Evolutionary conservation across 2,113 vertebrate genomes (phyloP), one percentile per base, ranked within the genome.

Genomic region (Hucho hucho): DNA sequence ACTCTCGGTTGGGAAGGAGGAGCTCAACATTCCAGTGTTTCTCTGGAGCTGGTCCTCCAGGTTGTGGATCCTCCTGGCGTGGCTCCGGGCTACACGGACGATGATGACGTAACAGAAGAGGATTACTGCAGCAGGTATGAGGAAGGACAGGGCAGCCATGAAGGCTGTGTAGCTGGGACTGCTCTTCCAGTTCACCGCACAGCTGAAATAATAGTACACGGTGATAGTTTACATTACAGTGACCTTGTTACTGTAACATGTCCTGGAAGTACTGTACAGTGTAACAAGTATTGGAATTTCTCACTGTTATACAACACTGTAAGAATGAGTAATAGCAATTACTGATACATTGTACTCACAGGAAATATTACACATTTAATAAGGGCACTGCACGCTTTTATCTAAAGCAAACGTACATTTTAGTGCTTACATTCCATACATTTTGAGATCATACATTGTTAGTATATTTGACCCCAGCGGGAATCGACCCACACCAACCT

Each of bases 51-150:
- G 92, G 67, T 92, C 91, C 84, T 94, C 92, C 72, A 95, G 53
- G 4, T 81, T 87, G 6, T 94, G 93, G 69, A 95, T 95, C 77
- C 92, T 87, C 67, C 91, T 87, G 26, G 91, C 92, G 3, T 95
- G 94, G 46, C 89, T 81, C 20, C 92, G 91, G 2, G 94, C 93
- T 70, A 95, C 93, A 69, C 84, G 86, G 18, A 94, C 89, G 3
- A 95, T 94, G 76, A 91, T 92, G 29, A 90, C 81, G 25, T 95
- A 94, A 81, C 94, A 95, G 81, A 94, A 95, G 70, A 95, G 86
- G 73, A 95, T 93, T 78, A 95, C 87, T 4, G 59, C 75, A 2
- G 91, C 93, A 0, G 94, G 94, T 1, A 93, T 7, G 26, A 93
- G 74, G 82, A 93, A 94, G 49, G 90, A 93, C 20, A 94, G 73